Base-by-base conservation (phyloP, 2,113 vertebrate species). In the Sinocyclocheilus anophthalmus region DNA sequence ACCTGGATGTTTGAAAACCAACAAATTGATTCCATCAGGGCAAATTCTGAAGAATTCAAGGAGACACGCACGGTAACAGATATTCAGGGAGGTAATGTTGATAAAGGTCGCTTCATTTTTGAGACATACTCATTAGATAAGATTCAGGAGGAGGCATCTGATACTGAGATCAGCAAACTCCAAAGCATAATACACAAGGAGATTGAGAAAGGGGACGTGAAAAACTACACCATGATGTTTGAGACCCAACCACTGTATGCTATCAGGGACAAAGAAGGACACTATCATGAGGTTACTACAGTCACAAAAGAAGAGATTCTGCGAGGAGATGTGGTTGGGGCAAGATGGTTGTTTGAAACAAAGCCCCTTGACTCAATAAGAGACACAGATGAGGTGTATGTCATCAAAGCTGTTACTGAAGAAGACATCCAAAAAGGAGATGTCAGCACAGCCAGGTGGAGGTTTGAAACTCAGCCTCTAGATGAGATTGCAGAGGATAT, bases 321-420 rank as follows among this genome's bases (percentile, higher is more conserved):
- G 89, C 94, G 95, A 63, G 97, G 97, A 86, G 96, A 98, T 87
- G 97, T 98, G 26, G 94, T 96, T 70, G 96, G 96, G 69, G 96
- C 97, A 45, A 95, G 97, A 18, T 98, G 97, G 97, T 88, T 97
- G 79, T 98, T 98, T 93, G 97, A 98, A 92, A 98, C 97, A 39
- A 98, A 97, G 86, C 96, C 97, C 16, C 90, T 98, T 84, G 97
- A 96, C 88, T 96, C 95, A 65, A 97, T 98, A 83, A 95, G 94
- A 82, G 92, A 96, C 85, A 95, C 96, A 18, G 94, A 97, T 90
- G 94, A 96, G 63, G 96, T 98, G 2, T 97, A 97, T 83, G 83
- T 98, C 26, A 97, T 98, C 89, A 97, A 96, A 93, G 94, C 97
- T 50, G 97, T 98, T 76, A 98, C 97, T 3, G 96, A 98, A 86